These are phyloP conservation scores for Dynastes tityus DNA, from an alignment of 2,888 invertebrate genomes.

Conservation along the genomic window DNA sequence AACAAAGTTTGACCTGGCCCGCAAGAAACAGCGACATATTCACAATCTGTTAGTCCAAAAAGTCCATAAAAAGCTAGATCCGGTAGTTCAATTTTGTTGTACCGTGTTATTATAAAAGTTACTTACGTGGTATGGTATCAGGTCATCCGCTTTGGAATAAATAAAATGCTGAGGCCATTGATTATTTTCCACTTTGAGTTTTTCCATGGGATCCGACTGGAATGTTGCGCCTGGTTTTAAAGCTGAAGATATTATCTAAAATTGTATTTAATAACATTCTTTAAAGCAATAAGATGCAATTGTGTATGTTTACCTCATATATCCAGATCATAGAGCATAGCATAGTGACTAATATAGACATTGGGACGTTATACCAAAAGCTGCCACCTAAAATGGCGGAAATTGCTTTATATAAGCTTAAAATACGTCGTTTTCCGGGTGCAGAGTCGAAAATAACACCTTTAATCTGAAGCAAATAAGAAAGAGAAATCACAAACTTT, in stretches of 20 bases:
- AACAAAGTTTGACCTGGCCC: too few species aligned
- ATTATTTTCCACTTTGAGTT: conserved; percentile 75
- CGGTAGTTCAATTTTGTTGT: too few species aligned
- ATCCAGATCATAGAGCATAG: conserved; percentile 77
- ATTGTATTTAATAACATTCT: conserved; percentile 40
- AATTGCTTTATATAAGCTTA: conserved; percentile 75
- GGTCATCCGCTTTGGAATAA: conserved; percentile 80
- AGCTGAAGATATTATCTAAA: conserved; percentile 65
- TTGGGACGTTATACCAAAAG: conserved; percentile 73
- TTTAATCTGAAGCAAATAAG: conserved; percentile 70
- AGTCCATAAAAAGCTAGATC: too few species aligned
- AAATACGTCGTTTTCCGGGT: conserved; percentile 77
- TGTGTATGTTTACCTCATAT: conserved; percentile 71
- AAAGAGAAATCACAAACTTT: not conserved
- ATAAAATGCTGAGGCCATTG: conserved; percentile 82
- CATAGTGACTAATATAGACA: conserved; percentile 73
- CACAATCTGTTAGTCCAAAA: too few species aligned
- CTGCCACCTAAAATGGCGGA: conserved; percentile 77
- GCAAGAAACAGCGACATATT: too few species aligned
- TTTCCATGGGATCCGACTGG: conserved; percentile 75
- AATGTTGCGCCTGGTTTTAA: conserved; percentile 65
- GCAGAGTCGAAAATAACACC: conserved; percentile 83
- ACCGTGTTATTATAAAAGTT: conserved; percentile 29
- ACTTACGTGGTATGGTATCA: conserved; percentile 76
- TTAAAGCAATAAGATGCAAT: not conserved